Base-by-base conservation (phyloP, 2,797 vertebrate species). In the Heterohyrax brucei region DNA sequence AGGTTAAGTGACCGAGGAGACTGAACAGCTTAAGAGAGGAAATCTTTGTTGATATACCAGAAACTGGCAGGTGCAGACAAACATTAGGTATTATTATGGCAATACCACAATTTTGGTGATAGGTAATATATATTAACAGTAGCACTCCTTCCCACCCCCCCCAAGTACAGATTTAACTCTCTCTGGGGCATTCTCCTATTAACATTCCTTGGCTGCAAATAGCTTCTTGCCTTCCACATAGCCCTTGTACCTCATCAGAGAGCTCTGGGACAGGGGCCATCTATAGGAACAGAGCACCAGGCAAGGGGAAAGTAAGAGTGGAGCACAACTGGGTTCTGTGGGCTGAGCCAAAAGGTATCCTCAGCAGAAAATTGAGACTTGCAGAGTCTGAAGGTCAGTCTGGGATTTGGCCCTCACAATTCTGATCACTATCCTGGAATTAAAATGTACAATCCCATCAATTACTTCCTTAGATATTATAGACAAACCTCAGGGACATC, bases 391-490 rank as follows among this genome's bases (percentile, higher is more conserved):
- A 93, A 88, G 62, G 73, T 6, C 7, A 46, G 46, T 7, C 28
- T 72, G 13, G 64, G 70, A 24, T 78, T 83, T 90, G 78, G 66
- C 56, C 44, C 77, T 87, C n/a, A 75, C 24, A 83, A 83, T 79
- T 30, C 26, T 79, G 68, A 95, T 14, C 13, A 80, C 76, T 22
- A 68, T 50, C 61, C 77, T 87, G 95, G 79, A 50, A 80, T 76
- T 66, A 92, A 90, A 86, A 68, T 5, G 19, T 19, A 75, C 2
- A 10, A 44, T 64, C 30, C 77, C 24, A 79, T 30, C 77, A 48
- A 89, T 46, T 83, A 89, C 78, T 97, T 95, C 77, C 33, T 61
- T 39, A 96, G 84, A 77, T 4, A 53, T 33, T 72, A 96, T 26
- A 86, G 62, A 95, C 46, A 85, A 79, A 73, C 30, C 50, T 91